Evolutionary conservation across 2,888 invertebrate species (phyloP), one percentile per base, ranked within the genome.

Genomic region (Agrotis exclamationis): DNA sequence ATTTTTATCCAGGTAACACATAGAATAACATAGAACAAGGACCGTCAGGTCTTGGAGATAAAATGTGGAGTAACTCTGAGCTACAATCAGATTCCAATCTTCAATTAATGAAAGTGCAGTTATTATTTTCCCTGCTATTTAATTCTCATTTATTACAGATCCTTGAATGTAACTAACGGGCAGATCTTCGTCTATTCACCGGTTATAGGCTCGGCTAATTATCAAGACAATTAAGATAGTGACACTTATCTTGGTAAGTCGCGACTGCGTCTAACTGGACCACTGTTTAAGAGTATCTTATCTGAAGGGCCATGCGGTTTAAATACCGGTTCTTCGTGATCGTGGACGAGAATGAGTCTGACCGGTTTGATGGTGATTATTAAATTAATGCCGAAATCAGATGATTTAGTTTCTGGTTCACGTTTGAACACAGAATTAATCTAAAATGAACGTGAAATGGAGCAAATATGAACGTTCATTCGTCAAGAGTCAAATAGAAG

Each of bases 181-280:
- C 45, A 18, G n/a, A 18, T 76, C 44, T 20, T 11, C 5, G 7
- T 47, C 13, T 24, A 33, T 53, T 47, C 13, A 24, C 18, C 18
- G 50, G 18, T 47, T 65, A 58, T 39, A 11, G 39, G 47, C 39
- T 50, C 56, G 20, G 57, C 84, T 90, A 89, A 91, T 90, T 89
- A 90, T 86, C 81, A 88, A 87, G 86, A 85, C 84, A 86, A 89
- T 92, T 91, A 89, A 88, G 91, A 91, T 91, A 89, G 85, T 82
- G 77, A 64, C 76, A 85, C 79, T 88, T 89, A 91, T 90, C 88
- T 86, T 69, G 77, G 51, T 87, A 86, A 87, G 85, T 77, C 76
- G 74, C 74, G 73, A 60, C 76, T 71, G 59, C 28, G 64, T 77
- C 60, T 24, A 71, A 82, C 79, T 68, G 58, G 74, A 62, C 74